A percentile compares a stretch with the other conserved stretches of the same genome.
phyloP scores from a whole-genome alignment of 2,797 vertebrate genomes.

The Manis crassicaudata region DNA sequence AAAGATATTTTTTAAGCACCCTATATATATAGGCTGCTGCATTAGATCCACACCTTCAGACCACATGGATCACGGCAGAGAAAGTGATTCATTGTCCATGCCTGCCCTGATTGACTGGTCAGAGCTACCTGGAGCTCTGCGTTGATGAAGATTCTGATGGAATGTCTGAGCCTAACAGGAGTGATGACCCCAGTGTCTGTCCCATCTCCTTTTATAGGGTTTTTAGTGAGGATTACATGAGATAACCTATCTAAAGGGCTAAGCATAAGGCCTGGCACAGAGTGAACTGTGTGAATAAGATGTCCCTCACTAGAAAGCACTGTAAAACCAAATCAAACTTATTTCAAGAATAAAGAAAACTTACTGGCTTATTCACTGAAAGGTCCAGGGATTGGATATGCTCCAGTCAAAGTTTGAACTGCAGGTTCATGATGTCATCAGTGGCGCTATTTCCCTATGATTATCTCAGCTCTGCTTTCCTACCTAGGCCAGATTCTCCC shows the following conservation, averaged over 20 bases:
- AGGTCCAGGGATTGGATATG: not conserved
- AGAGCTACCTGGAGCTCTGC: not conserved
- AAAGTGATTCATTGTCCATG: not conserved
- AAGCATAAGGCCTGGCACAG: not conserved
- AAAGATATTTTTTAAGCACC: not conserved
- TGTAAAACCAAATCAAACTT: not conserved
- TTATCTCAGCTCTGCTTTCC: not conserved
- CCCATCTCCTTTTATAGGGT: not conserved
- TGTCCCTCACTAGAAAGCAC: not conserved
- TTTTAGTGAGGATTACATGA: not conserved
- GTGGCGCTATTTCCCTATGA: not conserved
- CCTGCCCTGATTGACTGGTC: not conserved
- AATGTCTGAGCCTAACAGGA: not conserved
- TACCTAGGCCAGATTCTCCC: not conserved
- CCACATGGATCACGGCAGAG: not conserved
- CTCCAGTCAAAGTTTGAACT: not conserved
- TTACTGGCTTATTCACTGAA: not conserved
- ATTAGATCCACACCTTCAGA: not conserved
- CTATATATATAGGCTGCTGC: not conserved
- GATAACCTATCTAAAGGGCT: not conserved
- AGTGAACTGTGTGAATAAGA: not conserved
- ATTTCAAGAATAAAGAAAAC: conserved; percentile 14
- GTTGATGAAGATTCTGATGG: not conserved
- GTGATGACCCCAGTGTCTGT: not conserved
- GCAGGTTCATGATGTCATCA: not conserved